Evolutionary conservation across 2,888 invertebrate genomes (phyloP).

Genomic region (Ligdia adustata): DNA sequence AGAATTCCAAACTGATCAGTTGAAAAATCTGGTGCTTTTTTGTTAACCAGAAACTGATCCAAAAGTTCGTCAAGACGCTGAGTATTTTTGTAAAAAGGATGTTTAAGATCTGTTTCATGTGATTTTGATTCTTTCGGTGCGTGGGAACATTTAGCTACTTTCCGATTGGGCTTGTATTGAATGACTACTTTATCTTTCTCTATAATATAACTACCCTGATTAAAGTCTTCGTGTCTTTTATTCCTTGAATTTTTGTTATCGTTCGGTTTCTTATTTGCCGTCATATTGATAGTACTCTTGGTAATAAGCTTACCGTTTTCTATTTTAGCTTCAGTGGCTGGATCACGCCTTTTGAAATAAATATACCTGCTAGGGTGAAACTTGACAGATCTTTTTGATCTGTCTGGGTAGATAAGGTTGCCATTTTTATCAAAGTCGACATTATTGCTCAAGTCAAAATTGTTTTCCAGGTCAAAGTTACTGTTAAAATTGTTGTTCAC

Average conservation of each 20-base stretch:
- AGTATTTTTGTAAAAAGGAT: conserved; percentile 64
- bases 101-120: conserved; percentile 58
- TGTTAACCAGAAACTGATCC: conserved; percentile 53
- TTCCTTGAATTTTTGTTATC: conserved; percentile 19
- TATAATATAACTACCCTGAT: conserved; percentile 47
- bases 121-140: conserved; percentile 49
- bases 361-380: conserved; percentile 28
- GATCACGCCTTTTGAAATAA: conserved; percentile 14
- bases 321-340: not conserved
- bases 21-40: conserved; percentile 45
- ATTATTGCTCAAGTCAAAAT: not conserved
- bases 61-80: conserved; percentile 60
- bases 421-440: conserved; percentile 9
- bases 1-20: conserved; percentile 40
- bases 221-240: conserved; percentile 36
- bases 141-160: conserved; percentile 62
- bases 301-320: conserved; percentile 14
- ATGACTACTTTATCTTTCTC: conserved; percentile 58
- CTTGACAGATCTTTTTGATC: conserved; percentile 53
- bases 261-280: conserved; percentile 6
- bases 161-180: conserved; percentile 49
- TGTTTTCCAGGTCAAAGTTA: conserved; percentile 1
- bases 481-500: not conserved
- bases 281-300: conserved; percentile 13
- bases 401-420: conserved; percentile 33